A percentile compares a stretch with the other conserved stretches of the same genome.
These are phyloP conservation scores for Lypha dubia DNA, from an alignment of 2,888 invertebrate species.

Conservation along the genomic window DNA sequence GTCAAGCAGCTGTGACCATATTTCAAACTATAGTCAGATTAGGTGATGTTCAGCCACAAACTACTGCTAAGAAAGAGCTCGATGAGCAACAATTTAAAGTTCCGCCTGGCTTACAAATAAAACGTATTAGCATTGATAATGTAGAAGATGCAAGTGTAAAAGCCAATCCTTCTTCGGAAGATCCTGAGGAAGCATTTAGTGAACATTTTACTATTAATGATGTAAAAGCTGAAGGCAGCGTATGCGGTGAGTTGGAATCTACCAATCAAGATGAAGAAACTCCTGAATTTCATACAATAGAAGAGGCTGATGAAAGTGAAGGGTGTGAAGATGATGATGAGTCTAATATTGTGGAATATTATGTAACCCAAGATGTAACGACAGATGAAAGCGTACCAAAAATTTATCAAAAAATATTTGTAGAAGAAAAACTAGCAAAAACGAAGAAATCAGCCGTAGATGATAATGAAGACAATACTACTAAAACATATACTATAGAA, in stretches of 20 bases:
- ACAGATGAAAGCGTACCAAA: conserved; percentile 26
- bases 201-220: conserved; percentile 23
- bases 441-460: neutral
- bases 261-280: conserved; percentile 21
- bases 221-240: conserved; percentile 17
- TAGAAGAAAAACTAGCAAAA: neutral
- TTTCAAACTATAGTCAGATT: conserved; percentile 76
- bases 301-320: conserved; percentile 54
- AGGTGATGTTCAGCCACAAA: conserved; percentile 52
- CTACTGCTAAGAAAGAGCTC: conserved; percentile 71
- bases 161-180: neutral
- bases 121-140: conserved; percentile 65
- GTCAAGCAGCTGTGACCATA: conserved; percentile 80
- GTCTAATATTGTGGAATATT: conserved; percentile 60
- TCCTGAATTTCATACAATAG: conserved; percentile 44
- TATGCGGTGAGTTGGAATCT: conserved; percentile 50
- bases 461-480: neutral
- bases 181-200: neutral
- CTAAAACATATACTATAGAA: neutral
- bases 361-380: conserved; percentile 42
- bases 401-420: neutral
- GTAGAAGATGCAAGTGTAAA: neutral
- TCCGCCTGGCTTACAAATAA: conserved; percentile 77
- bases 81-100: conserved; percentile 74
- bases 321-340: conserved; percentile 50